Evolutionary conservation across 2,113 vertebrate species (phyloP), one percentile per base, ranked within the genome.

Genomic region (Nibea coibor): DNA sequence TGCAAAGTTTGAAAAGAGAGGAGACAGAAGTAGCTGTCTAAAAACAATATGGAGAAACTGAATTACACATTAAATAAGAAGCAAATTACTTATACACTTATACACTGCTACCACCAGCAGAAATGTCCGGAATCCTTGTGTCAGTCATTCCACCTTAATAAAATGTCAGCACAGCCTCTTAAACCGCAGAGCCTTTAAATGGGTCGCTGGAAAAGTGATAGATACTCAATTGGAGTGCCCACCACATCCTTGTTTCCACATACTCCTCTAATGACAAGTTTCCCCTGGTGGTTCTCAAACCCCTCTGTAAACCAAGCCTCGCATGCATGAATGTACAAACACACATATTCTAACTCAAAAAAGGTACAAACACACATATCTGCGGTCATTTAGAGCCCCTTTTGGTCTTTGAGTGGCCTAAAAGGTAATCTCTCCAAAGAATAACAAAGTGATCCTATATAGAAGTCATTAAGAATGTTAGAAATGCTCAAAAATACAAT

Each of bases 201-300:
- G 72, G 77, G 75, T 88, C n/a, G 51, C 89, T 87, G 87, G 88
- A 85, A 86, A 90, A 91, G 75, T 73, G 89, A 87, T 83, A 85
- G 80, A 85, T 70, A 73, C 76, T 75, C 59, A 75, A 84, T 15
- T 68, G 78, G 65, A 86, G 67, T 56, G 31, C 65, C 61, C 68
- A 84, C 92, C 92, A 91, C 91, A 90, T 88, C 83, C 87, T 87
- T 86, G 83, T 93, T 93, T 93, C 92, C 90, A 92, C 85, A 87
- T 89, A 85, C 79, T 90, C 81, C 81, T 67, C 84, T 86, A 83
- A 91, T 87, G 81, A 80, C 86, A 80, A 53, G 78, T 84, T 88
- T 83, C 83, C 81, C 81, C 75, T 57, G 8, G 86, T 86, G 88
- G 81, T 84, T 77, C 43, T 56, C 54, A 48, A 72, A 82, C 63